These are phyloP conservation scores for Tachystola acroxantha DNA, from an alignment of 2,888 invertebrate genomes.

Conservation along the genomic window DNA sequence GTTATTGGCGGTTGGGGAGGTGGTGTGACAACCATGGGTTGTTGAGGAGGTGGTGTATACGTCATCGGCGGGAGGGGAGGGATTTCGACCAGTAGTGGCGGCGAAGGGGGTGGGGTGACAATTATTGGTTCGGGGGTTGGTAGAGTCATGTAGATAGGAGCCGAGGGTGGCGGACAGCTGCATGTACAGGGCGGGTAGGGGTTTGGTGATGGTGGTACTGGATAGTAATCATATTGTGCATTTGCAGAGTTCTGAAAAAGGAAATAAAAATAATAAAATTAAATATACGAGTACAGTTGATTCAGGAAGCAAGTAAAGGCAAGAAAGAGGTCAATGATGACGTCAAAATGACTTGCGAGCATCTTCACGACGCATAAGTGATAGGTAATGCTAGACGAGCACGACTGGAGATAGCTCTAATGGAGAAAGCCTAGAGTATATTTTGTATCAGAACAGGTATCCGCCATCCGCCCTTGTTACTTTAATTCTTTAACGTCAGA, in stretches of 20 bases:
- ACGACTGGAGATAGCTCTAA: no score
- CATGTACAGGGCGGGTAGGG: not conserved
- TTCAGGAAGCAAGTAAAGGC: no score
- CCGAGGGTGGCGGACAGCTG: slow-evolving; percentile 31
- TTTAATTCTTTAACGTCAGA: no score
- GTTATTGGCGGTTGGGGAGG: slow-evolving; percentile 47
- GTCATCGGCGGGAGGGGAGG: slow-evolving; percentile 51
- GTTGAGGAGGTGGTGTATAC: slow-evolving; percentile 35
- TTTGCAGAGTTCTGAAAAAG: slow-evolving; percentile 42
- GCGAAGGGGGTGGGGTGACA: slow-evolving; percentile 39
- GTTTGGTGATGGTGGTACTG: slow-evolving; percentile 16
- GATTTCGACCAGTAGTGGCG: slow-evolving; percentile 43
- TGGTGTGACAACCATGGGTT: slow-evolving; percentile 40
- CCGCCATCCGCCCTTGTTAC: no score
- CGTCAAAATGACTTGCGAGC: no score
- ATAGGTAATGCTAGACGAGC: no score
- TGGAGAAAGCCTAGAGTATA: no score
- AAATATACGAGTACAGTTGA: no score
- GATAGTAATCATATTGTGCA: slow-evolving; percentile 45
- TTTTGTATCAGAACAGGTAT: no score
- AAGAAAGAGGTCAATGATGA: no score
- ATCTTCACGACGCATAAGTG: no score
- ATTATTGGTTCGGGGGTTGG: slow-evolving; percentile 48
- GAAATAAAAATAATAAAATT: slow-evolving; percentile 10
- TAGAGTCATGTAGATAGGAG: slow-evolving; percentile 50